Evolutionary conservation across 2,888 invertebrate genomes (phyloP), one percentile per base, ranked within the genome.

Genomic region (Yponomeuta malinellus): DNA sequence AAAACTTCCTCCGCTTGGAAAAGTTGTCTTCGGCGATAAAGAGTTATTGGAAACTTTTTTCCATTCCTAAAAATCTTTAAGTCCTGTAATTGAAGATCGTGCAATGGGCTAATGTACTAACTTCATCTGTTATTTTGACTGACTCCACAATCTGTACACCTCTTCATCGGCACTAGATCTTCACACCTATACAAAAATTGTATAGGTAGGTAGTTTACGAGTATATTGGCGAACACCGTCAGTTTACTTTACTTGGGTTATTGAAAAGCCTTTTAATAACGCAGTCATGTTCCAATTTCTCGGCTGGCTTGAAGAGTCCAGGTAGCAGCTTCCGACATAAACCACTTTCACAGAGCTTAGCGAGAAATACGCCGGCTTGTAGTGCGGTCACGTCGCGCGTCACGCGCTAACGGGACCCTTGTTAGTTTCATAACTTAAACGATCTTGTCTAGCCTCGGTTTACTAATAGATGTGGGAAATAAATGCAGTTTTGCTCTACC

Each of bases 221-320:
- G 52, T 59, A 15, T 59, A 59, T 15, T 59, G 52, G 52, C 52
- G 52, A 3, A 15, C 15, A 9, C 52, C 52, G 15, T 59, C 5
- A 59, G 52, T 59, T 59, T 59, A 59, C 52, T 59, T 59, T 59
- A 59, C 52, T 12, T 12, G 12, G 52, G 52, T 59, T 59, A 59
- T 59, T 59, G 52, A 59, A 59, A 59, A 15, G 15, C 52, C 15
- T 15, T 59, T 59, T 8, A 15, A 15, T 59, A 59, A 59, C 52
- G 52, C 52, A 73, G 73, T 71, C 63, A 71, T 73, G 74, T 79
- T 74, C 76, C 74, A 79, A 79, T 80, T 77, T 80, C 76, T 79
- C 76, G 74, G 71, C 71, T 48, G 65, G 71, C 72, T 43, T 72
- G 67, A 73, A 70, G 72, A 72, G 63, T 59, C 48, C 52, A 29